A percentile compares a stretch with the other conserved stretches of the same genome.
Conservation (phyloP, 2,113 vertebrate genomes). For the Pionites leucogaster region DNA sequence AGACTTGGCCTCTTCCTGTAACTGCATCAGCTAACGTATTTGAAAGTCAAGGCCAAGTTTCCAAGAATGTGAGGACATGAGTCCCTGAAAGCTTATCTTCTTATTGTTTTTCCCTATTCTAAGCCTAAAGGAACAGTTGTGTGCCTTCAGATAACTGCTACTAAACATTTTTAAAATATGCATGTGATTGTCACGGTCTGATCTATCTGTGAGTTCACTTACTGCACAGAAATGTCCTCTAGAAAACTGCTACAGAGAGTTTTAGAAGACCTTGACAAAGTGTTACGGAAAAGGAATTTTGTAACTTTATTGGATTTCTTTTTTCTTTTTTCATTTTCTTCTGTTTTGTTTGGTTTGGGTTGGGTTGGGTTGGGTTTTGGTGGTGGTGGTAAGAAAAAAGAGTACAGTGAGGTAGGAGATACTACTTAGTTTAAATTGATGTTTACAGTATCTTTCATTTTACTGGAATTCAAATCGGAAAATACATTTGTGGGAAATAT, state of each 20-base stretch:
- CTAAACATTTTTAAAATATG: background rate
- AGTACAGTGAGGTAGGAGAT: background rate
- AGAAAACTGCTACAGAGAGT: background rate
- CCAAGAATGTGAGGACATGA: background rate
- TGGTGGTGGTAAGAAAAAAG: fast-evolving
- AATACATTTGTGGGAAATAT: fast-evolving
- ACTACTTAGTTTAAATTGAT: background rate
- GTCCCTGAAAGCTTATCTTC: background rate
- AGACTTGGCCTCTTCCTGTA: background rate
- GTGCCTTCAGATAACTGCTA: background rate
- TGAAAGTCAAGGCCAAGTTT: background rate
- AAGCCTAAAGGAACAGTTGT: background rate
- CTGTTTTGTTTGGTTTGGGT: background rate
- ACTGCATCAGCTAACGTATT: background rate
- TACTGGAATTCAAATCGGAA: background rate
- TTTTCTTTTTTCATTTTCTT: no score
- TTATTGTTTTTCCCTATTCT: background rate
- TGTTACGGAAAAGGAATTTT: background rate
- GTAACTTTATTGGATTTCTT: background rate
- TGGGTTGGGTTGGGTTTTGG: background rate
- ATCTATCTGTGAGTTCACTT: background rate
- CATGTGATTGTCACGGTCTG: background rate
- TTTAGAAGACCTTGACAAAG: background rate
- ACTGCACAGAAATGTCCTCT: fast-evolving
- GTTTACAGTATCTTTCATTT: background rate